Conservation (phyloP, 2,797 vertebrate genomes). For the Chromis chromis region DNA sequence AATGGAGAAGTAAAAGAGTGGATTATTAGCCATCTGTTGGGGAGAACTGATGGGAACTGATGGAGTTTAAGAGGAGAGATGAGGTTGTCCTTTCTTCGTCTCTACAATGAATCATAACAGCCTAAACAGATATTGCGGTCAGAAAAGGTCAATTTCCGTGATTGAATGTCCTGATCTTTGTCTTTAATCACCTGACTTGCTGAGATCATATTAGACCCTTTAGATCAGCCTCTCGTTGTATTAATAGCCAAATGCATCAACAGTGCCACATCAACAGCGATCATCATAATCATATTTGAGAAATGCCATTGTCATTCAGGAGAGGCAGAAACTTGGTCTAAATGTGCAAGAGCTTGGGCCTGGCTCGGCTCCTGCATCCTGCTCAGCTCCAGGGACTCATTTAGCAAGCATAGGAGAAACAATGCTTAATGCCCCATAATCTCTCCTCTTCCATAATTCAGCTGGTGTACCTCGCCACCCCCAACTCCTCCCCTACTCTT, state of each 20-base stretch:
- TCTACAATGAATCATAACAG: constrained; percentile 46
- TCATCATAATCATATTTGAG: constrained; percentile 57
- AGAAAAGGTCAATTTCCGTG: constrained; percentile 68
- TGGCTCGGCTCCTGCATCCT: constrained; percentile 41
- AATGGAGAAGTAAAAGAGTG: constrained; percentile 6
- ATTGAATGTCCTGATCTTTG: constrained; percentile 58
- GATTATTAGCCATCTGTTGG: constrained; percentile 37
- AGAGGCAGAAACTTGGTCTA: background rate
- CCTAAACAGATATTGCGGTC: constrained; percentile 53
- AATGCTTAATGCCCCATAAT: constrained; percentile 78
- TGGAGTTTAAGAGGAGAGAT: constrained; percentile 44
- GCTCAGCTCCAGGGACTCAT: constrained; percentile 65
- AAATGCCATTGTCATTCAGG: constrained; percentile 38
- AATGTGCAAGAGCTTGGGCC: constrained; percentile 22
- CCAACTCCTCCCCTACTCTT: constrained; percentile 29
- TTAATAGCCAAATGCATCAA: constrained; percentile 63
- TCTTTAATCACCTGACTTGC: constrained; percentile 59
- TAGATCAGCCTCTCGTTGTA: constrained; percentile 55
- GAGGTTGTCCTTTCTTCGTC: constrained; percentile 49
- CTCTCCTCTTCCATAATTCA: constrained; percentile 74
- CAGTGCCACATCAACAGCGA: constrained; percentile 51
- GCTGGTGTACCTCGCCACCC: constrained; percentile 32
- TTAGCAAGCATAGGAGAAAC: constrained; percentile 68
- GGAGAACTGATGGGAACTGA: constrained; percentile 41
- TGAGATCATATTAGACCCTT: constrained; percentile 54